Percentiles rank a stretch among this genome's conserved stretches.
These are phyloP conservation scores for Apamea epomidion DNA, from an alignment of 2,888 invertebrate species.

Conservation along the genomic window DNA sequence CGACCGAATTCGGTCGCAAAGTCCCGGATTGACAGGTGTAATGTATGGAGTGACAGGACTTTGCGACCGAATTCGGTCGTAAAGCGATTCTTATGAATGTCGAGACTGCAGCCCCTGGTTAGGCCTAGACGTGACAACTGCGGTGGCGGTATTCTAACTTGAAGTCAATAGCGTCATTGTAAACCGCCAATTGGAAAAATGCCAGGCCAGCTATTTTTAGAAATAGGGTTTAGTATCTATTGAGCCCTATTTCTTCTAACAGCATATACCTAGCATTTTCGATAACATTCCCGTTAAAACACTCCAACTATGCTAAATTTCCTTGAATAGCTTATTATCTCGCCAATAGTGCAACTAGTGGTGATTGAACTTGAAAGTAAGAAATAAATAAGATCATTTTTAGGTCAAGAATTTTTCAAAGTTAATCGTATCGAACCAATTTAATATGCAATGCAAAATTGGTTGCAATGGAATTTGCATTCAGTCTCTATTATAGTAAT, in stretches of 20 bases:
- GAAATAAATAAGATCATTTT: conserved; percentile 10
- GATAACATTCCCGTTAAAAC: neutral
- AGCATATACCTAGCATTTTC: neutral
- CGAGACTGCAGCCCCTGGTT: neutral
- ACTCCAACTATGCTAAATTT: neutral
- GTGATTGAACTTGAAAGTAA: neutral
- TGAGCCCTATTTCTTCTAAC: neutral
- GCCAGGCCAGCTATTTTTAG: neutral
- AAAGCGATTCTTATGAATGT: too few relatives aligned
- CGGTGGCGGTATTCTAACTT: neutral
- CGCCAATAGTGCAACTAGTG: neutral
- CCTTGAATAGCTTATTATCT: neutral
- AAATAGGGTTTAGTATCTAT: neutral
- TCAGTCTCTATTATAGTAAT: neutral
- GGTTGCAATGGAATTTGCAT: conserved; percentile 27
- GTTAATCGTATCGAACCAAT: conserved; percentile 12
- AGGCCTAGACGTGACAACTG: neutral
- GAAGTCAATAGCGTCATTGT: neutral
- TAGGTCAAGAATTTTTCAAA: conserved; percentile 36
- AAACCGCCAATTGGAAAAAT: neutral
- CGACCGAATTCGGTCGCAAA: too few relatives aligned
- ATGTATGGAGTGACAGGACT: too few relatives aligned
- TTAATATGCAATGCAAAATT: conserved; percentile 17
- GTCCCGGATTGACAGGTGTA: too few relatives aligned
- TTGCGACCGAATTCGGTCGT: too few relatives aligned